Percentiles rank a stretch among this genome's conserved stretches.
phyloP scores from a whole-genome alignment of 2,797 vertebrate genomes.

The Enteromius treurensis region DNA sequence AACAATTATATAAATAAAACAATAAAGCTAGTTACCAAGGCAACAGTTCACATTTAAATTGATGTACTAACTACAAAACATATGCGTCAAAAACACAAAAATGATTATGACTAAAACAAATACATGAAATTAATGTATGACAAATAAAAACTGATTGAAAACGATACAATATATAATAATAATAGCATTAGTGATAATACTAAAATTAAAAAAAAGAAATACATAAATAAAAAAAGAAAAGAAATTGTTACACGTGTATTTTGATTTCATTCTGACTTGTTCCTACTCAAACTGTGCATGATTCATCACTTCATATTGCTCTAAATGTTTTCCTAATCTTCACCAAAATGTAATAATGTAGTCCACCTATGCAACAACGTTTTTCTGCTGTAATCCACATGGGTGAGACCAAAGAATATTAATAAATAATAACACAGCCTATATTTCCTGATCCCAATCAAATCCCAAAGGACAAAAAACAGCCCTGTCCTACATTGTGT shows the following conservation, averaged over 20 bases:
- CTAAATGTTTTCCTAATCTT: not conserved
- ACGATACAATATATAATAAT: not conserved
- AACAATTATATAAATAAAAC: not conserved
- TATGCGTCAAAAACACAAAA: too few species aligned
- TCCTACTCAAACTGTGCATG: not conserved
- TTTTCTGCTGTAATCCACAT: not conserved
- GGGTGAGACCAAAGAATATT: not conserved
- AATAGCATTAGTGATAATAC: not conserved
- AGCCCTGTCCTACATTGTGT: not conserved
- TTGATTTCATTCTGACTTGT: not conserved
- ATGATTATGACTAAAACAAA: not conserved
- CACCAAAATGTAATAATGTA: not conserved
- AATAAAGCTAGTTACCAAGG: not conserved
- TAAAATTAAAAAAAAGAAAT: not conserved
- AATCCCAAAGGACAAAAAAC: constrained; percentile 6
- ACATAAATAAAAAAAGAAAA: not conserved
- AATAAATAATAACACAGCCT: not conserved
- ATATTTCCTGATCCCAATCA: constrained; percentile 9
- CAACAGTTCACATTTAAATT: not conserved
- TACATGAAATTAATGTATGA: not conserved
- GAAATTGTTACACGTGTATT: too few species aligned
- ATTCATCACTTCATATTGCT: not conserved
- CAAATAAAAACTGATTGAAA: not conserved
- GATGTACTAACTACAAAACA: not conserved
- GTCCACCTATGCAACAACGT: not conserved